Base-by-base conservation (phyloP, 2,888 invertebrate species). In the Eupithecia insigniata region DNA sequence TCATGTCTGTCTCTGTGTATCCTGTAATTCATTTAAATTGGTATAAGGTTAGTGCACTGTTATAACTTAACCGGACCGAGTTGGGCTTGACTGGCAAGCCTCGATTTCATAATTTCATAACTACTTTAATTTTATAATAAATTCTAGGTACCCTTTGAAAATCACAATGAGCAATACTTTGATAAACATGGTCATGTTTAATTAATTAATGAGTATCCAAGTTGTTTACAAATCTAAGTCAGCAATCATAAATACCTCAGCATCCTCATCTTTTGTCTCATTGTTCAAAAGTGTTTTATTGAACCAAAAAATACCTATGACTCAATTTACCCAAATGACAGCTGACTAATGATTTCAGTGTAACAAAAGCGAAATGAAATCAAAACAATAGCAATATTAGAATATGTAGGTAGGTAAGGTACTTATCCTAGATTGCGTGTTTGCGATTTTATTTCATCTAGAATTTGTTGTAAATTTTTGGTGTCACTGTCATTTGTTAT, bases 1-100 rank as follows among this genome's bases (percentile, higher is more conserved):
- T 12, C 64, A 39, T 64, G 64, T 34, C 10, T 2, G 6, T 34
- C 4, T 64, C 36, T 22, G 22, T 22, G 36, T 64, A 64, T 64
- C 64, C 64, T 64, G 64, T 26, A 64, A 64, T 64, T 5, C 30
- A 12, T 62, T 64, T 34, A 16, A 58, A 60, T 60, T 60, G 60
- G 2, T 8, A 60, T 28, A 18, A 60, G n/a, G 1, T 60, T 16
- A 60, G 22, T n/a, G n/a, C n/a, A n/a, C n/a, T n/a, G n/a, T n/a
- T n/a, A n/a, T n/a, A n/a, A n/a, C n/a, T n/a, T n/a, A n/a, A n/a
- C n/a, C n/a, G n/a, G n/a, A n/a, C 26, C 26, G 1, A 55, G 14
- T 14, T 26, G 1, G 22, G 26, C 12, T 26, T 55, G 55, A 14
- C 26, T 55, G 26, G 26, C 14, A 55, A 55, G 26, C 4, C 26